These are phyloP conservation scores for Gulo gulo DNA, from an alignment of 2,113 vertebrate species.

Conservation along the genomic window DNA sequence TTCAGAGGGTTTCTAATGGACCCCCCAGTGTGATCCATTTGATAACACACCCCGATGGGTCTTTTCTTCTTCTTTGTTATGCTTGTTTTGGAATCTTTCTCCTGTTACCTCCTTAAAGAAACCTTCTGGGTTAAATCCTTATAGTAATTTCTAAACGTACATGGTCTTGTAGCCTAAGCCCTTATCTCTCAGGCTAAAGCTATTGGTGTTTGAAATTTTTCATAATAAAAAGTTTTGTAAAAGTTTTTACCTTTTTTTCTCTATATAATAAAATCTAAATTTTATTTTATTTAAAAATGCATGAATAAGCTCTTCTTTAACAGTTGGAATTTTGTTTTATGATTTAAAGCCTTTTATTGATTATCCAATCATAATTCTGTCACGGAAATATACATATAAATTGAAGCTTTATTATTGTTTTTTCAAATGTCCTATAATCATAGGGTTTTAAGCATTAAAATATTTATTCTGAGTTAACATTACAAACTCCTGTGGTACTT, in stretches of 20 bases:
- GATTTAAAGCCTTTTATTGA: neutral
- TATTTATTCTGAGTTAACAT: constrained; percentile 12
- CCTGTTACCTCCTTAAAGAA: neutral
- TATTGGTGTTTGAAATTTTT: neutral
- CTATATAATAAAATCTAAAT: neutral
- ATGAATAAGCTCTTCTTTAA: neutral
- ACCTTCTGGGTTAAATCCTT: neutral
- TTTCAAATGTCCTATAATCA: neutral
- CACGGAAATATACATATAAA: neutral
- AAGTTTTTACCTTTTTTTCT: neutral
- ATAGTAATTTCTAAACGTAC: neutral
- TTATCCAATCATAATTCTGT: neutral
- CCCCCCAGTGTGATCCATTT: neutral
- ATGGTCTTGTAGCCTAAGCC: neutral
- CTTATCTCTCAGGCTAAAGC: neutral
- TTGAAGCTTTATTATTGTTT: neutral
- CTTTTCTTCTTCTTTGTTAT: neutral
- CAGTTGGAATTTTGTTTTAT: constrained; percentile 2
- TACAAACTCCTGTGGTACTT: neutral
- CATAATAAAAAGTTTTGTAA: neutral
- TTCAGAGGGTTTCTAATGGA: neutral
- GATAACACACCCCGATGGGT: neutral
- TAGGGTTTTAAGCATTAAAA: neutral
- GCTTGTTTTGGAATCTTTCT: neutral
- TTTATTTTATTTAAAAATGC: constrained; percentile 5